These are phyloP conservation scores for Drosophila nebulosa DNA, from an alignment of 1,140 invertebrate genomes.

Conservation along the genomic window DNA sequence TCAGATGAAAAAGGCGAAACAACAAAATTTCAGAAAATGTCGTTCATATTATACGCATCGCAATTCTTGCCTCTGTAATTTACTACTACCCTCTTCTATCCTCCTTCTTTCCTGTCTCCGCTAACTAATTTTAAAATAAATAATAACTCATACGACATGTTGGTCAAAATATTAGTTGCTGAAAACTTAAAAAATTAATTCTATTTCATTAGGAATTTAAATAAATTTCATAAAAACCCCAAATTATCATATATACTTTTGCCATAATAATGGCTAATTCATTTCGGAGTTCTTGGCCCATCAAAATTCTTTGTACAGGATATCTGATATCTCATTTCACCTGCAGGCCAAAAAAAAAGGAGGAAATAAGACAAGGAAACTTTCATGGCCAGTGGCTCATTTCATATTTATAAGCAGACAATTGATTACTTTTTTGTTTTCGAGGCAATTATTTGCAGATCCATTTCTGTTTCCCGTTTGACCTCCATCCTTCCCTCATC, in stretches of 20 bases:
- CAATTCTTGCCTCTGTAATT: no score
- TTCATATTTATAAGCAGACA: constrained; percentile 52
- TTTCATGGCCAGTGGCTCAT: constrained; percentile 17
- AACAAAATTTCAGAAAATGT: no score
- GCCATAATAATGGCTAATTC: background rate
- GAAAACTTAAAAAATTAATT: no score
- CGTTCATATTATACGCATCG: no score
- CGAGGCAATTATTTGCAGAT: constrained; percentile 46
- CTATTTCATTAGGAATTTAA: no score
- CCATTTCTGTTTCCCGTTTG: background rate
- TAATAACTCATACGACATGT: background rate
- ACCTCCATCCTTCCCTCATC: background rate
- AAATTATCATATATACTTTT: no score
- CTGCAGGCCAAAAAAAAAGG: background rate
- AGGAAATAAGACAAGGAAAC: constrained; percentile 1
- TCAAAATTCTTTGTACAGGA: background rate
- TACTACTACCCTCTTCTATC: no score
- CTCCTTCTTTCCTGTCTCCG: no score
- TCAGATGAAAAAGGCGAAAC: no score
- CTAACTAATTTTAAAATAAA: no score
- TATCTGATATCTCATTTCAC: background rate
- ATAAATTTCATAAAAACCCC: no score
- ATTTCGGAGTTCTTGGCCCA: background rate
- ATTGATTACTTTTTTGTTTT: constrained; percentile 41
- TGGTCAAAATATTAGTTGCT: background rate